Conservation (phyloP, 2,888 invertebrate genomes). For the Synanthedon tipuliformis region DNA sequence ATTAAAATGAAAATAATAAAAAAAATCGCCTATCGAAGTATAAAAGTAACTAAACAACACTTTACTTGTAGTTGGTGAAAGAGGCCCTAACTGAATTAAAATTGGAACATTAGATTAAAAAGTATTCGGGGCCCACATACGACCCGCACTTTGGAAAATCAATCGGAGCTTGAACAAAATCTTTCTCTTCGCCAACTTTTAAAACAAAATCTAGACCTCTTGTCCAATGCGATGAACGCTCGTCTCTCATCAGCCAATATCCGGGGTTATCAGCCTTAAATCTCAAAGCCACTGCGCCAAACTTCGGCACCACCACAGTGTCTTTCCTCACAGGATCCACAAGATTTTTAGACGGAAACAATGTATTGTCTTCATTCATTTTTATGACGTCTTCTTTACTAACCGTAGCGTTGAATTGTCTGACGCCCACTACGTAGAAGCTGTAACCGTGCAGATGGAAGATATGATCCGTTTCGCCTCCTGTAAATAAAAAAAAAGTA, state of each 20-base stretch:
- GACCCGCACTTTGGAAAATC: constrained; percentile 85
- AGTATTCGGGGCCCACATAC: constrained; percentile 81
- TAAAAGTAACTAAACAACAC: too few species aligned
- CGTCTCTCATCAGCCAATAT: constrained; percentile 85
- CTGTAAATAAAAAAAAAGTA: constrained; percentile 36
- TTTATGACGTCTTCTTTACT: constrained; percentile 64
- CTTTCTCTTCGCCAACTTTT: constrained; percentile 75
- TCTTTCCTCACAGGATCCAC: constrained; percentile 76
- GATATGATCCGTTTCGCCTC: constrained; percentile 74
- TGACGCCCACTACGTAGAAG: constrained; percentile 75
- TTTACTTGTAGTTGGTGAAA: too few species aligned
- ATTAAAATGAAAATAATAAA: too few species aligned
- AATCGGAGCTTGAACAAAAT: constrained; percentile 75
- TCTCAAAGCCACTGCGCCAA: constrained; percentile 76
- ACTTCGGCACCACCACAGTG: constrained; percentile 78
- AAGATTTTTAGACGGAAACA: constrained; percentile 69
- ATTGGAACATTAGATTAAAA: constrained; percentile 60
- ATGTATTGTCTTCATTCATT: constrained; percentile 67
- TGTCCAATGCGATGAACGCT: constrained; percentile 79
- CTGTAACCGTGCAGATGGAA: constrained; percentile 83
- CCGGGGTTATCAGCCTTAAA: constrained; percentile 84
- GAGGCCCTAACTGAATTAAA: too few species aligned
- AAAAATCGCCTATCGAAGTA: too few species aligned
- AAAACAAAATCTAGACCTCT: constrained; percentile 80
- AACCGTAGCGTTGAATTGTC: constrained; percentile 61